Evolutionary conservation across 2,888 invertebrate species (phyloP).

Genomic region (Rhopalosiphum nymphaeae): DNA sequence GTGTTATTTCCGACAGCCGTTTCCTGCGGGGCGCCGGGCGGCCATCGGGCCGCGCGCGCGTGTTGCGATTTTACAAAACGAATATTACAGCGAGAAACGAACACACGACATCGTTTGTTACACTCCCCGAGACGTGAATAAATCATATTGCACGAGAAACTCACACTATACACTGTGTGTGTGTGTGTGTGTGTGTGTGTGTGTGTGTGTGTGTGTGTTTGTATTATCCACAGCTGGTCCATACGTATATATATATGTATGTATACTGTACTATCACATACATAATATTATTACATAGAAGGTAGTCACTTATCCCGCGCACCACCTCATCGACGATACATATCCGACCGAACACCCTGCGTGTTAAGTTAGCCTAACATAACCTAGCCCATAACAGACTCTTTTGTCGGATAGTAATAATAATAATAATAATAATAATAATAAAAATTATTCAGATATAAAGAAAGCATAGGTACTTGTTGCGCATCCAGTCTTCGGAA

Average conservation of each 20-base stretch:
- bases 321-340: not conserved
- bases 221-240: not conserved
- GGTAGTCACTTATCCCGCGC: not conserved
- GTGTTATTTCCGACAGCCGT: conserved; percentile 48
- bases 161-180: not conserved
- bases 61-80: conserved; percentile 31
- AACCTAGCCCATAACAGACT: no score
- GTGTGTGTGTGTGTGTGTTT: not conserved
- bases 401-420: not conserved
- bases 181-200: not conserved
- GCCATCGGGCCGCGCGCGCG: not conserved
- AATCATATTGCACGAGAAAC: conserved; percentile 39
- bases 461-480: not conserved
- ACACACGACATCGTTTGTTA: conserved; percentile 52
- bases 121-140: conserved; percentile 32
- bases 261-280: not conserved
- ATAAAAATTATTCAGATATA: not conserved
- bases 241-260: not conserved
- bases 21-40: not conserved
- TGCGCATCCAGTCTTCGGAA: not conserved
- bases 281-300: not conserved
- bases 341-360: not conserved
- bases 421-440: not conserved
- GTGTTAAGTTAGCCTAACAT: no score
- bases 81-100: conserved; percentile 13